A percentile compares a stretch with the other conserved stretches of the same genome.
These are phyloP conservation scores for Acomys russatus DNA, from an alignment of 2,797 vertebrate genomes.

Conservation along the genomic window DNA sequence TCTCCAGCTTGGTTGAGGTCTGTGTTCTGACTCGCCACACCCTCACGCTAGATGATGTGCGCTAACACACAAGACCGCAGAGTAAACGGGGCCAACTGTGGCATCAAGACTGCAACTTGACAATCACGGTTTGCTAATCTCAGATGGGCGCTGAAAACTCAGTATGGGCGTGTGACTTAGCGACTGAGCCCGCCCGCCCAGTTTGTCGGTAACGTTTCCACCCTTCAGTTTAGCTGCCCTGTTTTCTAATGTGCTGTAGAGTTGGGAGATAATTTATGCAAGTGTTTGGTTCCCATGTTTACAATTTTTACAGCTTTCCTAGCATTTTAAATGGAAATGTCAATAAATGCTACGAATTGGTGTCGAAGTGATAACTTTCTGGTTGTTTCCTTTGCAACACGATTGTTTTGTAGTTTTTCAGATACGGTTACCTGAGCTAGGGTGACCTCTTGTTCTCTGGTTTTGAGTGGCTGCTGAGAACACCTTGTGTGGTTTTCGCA, in stretches of 20 bases:
- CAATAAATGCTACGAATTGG: constrained; percentile 84
- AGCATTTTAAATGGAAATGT: constrained; percentile 85
- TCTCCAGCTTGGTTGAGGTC: not conserved
- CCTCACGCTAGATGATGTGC: not conserved
- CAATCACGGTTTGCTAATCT: constrained; percentile 83
- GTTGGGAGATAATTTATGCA: constrained; percentile 84
- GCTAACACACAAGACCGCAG: constrained; percentile 66
- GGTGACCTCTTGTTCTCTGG: not conserved
- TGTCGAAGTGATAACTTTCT: constrained; percentile 75
- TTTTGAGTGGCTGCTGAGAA: constrained; percentile 38
- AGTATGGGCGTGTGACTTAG: constrained; percentile 69
- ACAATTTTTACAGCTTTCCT: constrained; percentile 86
- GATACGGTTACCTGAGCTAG: not conserved
- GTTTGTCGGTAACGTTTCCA: constrained; percentile 75
- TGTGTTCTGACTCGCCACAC: constrained; percentile 12
- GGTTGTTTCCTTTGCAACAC: constrained; percentile 54
- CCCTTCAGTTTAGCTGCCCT: constrained; percentile 79
- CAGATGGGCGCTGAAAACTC: constrained; percentile 67
- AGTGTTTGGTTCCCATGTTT: constrained; percentile 86
- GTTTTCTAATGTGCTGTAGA: constrained; percentile 86
- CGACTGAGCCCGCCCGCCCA: constrained; percentile 51
- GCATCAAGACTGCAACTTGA: constrained; percentile 77
- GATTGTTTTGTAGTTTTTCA: constrained; percentile 1
- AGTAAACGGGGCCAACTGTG: constrained; percentile 38
- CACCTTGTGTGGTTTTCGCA: not conserved